Evolutionary conservation across 2,113 vertebrate species (phyloP), one percentile per base, ranked within the genome.

Genomic region (Centropristis striata): DNA sequence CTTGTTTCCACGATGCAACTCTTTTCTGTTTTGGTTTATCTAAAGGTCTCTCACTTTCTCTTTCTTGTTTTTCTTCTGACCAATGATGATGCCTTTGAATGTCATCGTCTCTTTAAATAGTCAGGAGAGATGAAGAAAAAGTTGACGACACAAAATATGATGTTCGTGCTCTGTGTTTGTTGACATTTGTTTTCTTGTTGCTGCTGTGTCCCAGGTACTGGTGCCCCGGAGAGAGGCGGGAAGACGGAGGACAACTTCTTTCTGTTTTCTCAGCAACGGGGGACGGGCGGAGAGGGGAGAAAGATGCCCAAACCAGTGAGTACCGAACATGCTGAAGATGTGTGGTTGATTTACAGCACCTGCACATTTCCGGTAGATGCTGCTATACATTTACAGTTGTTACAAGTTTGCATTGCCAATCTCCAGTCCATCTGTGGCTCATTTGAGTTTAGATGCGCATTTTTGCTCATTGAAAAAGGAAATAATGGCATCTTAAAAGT

Each of bases 291-390:
- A 79, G 86, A 85, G 65, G 73, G 66, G 65, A 86, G 84, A 61
- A 92, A 86, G 90, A 93, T 92, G 92, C 92, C 92, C 65, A 93
- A 92, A 87, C 91, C 92, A 51, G 92, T 93, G 3, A 83, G 92
- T 85, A 57, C 32, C 64, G 1, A n/a, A 47, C 66, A 36, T 8
- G 2, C 11, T 10, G 51, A 23, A 51, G 54, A 70, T 63, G 2
- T 67, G 23, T 20, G 25, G 2, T 18, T 42, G 60, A 72, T 63
- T 61, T 54, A 72, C 36, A 3, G 9, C 12, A 47, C 8, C 58
- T 6, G 11, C 16, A 2, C 41, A 2, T 61, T 27, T 25, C 14
- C 21, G 67, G n/a, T 25, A 27, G 15, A 2, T 42, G 66, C 46
- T 57, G 9, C 14, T 27, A 1, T 0, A 28, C 21, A 61, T 32